phyloP scores from a whole-genome alignment of 2,888 invertebrate species.

The Galerucella calmariensis region DNA sequence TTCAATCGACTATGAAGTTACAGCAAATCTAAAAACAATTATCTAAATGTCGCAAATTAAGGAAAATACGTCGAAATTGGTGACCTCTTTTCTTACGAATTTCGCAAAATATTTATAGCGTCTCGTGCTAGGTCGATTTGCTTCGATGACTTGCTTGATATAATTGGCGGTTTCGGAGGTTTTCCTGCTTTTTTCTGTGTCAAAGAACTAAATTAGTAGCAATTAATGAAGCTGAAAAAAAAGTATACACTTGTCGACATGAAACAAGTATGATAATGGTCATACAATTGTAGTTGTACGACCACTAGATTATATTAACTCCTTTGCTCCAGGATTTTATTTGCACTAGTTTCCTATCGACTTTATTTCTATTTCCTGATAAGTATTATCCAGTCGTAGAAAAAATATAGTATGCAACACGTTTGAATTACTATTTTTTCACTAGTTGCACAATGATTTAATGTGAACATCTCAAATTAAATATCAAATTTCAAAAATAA shows the following conservation, averaged over 20 bases:
- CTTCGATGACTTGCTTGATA: conserved; percentile 2
- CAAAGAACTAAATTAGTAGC: neutral
- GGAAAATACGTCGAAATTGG: neutral
- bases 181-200: conserved; percentile 6
- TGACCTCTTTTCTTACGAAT: conserved; percentile 2
- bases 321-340: no score
- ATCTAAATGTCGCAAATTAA: neutral
- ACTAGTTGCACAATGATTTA: no score
- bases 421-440: no score
- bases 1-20: neutral
- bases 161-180: neutral
- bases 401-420: no score
- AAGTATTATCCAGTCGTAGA: no score
- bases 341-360: no score
- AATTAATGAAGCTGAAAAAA: neutral
- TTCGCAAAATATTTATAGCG: neutral
- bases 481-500: no score
- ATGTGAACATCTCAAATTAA: no score
- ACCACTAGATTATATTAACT: no score
- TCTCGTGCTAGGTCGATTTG: neutral
- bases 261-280: neutral
- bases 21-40: neutral
- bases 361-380: no score
- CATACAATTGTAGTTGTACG: no score
- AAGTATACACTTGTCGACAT: neutral